Base-by-base conservation (phyloP, 1,140 invertebrate species). In the Platorchestia sp. region DNA sequence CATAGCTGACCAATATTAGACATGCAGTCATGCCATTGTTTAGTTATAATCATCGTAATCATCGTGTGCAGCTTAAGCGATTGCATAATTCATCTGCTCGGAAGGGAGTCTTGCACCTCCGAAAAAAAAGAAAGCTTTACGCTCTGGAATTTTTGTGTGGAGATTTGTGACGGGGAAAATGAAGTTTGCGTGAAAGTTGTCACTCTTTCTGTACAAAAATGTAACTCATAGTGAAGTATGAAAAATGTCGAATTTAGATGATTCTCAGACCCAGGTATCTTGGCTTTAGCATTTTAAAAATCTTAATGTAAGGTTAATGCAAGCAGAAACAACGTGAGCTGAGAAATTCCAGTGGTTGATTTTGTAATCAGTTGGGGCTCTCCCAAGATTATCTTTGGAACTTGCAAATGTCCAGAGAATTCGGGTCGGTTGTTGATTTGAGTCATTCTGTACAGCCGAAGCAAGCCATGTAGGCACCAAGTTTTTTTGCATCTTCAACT, bases 1-100 rank as follows among this genome's bases (percentile, higher is more conserved):
- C 87, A 89, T 89, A 89, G 87, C 42, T 89, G 41, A 86, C 43
- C 87, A 89, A 89, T 44, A 89, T 89, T 89, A 89, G 87, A 89
- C 87, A 36, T 75, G 59, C 59, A 89, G 87, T 44, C 87, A 86
- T 86, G 86, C 86, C 86, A 89, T 42, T 89, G 87, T 89, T 89
- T 75, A 75, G 59, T 22, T 75, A 3, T 75, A 75, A 75, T 75
- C 27, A 22, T 75, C 10, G 59, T 75, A 75, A 75, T 75, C 27
- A 22, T 75, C 10, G 59, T 75, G 1, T 75, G 59, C 59, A 75
- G 59, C 27, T 75, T 75, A 22, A 3, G 59, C 27, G 1, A 36
- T 75, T 22, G 59, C 10, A 22, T 75, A 75, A 75, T 75, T 75
- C 36, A 27, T 75, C 59, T 75, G 59, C 59, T 75, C 59, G 36